Base-by-base conservation (phyloP, 1,140 invertebrate species). In the Scaptomyza graminum region DNA sequence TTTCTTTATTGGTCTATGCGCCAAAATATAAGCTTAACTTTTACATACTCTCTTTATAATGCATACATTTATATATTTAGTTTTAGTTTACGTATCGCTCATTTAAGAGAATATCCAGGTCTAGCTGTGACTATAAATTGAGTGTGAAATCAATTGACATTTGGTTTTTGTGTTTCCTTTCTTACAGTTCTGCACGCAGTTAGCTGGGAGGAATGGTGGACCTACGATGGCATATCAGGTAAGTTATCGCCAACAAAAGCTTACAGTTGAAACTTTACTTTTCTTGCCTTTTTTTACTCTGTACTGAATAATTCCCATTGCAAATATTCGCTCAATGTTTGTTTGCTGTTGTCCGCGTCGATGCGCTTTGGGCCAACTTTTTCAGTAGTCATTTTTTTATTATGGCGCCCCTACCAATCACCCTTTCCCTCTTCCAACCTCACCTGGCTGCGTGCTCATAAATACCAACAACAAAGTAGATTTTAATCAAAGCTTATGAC, bases 201-300 rank as follows among this genome's bases (percentile, higher is more conserved):
- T 74, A 97, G 96, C 91, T 98, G 97, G 97, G 97, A 98, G 91
- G 96, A 97, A 93, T 98, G 97, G 97, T 97, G 96, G 96, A 97
- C 96, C 63, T 97, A 97, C 93, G 96, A 97, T 92, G 96, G 96
- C 49, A 97, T 97, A 92, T 97, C 97, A 92, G 96, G 96, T 97
- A 93, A 95, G 94, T 39, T 41, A 37, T 55, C 22, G 5, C 9
- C 16, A 8, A 44, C 5, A 41, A n/a, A 41, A 41, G 37, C 37
- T 41, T 12, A 3, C 0, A 16, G 9, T 44, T 9, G 7, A 15
- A 44, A 43, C 11, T 28, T 31, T 6, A 31, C 28, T 31, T 7
- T 31, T 31, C 28, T 31, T 31, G 28, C 28, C 6, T 46, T 7
- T 2, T 15, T 15, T 46, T 16, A 16, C 7, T 18, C n/a, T 16